Base-by-base conservation (phyloP, 64 coral and sea anemone species). In the Actinia tenebrosa region DNA sequence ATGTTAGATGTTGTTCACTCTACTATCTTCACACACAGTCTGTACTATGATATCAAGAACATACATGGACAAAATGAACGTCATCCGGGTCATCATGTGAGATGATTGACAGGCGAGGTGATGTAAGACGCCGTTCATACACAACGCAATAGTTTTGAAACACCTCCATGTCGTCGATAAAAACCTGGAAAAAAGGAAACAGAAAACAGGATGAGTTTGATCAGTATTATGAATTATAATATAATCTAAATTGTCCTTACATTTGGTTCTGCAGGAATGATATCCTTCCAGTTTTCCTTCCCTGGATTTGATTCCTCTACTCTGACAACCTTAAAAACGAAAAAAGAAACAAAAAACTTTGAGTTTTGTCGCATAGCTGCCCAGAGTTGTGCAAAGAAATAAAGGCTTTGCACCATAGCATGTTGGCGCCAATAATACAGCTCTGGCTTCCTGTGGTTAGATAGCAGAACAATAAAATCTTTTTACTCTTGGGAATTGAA, bases 161-260 rank as follows among this genome's bases (percentile, higher is more conserved):
- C 56, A 98, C 44, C 25, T 98, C 95, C 92, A 98, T 92, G 81
- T 98, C 95, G 66, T 98, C 95, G 43, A 94, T 77, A 55, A 93
- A 89, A 43, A 93, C 89, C 94, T 96, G 26, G 42, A 14, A 42
- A 75, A 50, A 50, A 37, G 30, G 5, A 26, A 71, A 75, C 3
- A 14, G 10, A 75, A 30, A 30, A 10, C n/a, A 37, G 26, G 10
- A 75, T 75, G 26, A 42, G 42, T n/a, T 37, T 1, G 30, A 37
- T 37, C 30, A 37, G 30, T 37, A 37, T 37, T 37, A 37, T 37
- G 30, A 37, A 37, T 37, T 1, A 37, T 37, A 37, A 37, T 37
- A 37, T 37, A 66, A 22, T 23, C 22, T 42, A 80, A 37, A 53
- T 2, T 3, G 60, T 27, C 86, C 60, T 95, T 63, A 92, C 94